Percentiles rank a stretch among this genome's conserved stretches.
Conservation (phyloP, 2,888 invertebrate species). For the Aricia artaxerxes region DNA sequence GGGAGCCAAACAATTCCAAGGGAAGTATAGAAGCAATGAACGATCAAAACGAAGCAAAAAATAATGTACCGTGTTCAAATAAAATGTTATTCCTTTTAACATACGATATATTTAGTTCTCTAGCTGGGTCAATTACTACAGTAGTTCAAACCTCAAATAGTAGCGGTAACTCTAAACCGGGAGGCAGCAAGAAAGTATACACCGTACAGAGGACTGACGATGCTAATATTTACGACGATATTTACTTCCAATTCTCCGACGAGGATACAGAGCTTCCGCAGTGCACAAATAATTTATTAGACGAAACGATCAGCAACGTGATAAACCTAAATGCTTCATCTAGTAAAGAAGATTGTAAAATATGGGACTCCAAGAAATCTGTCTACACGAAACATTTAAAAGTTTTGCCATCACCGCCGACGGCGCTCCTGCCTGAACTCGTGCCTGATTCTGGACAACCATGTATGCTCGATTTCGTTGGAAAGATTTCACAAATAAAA, state of each 20-base stretch:
- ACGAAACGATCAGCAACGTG: slow-evolving; percentile 78
- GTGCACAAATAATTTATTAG: slow-evolving; percentile 66
- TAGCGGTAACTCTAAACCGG: slow-evolving; percentile 73
- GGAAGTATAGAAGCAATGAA: slow-evolving; percentile 87
- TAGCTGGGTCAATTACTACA: slow-evolving; percentile 68
- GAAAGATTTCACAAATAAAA: slow-evolving; percentile 69
- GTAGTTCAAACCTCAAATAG: slow-evolving; percentile 70
- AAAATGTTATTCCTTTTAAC: slow-evolving; percentile 83
- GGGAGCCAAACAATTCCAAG: slow-evolving; percentile 57
- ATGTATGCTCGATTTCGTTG: slow-evolving; percentile 68
- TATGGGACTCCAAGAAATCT: slow-evolving; percentile 27
- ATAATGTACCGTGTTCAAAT: slow-evolving; percentile 60
- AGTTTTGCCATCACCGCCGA: slow-evolving; percentile 63
- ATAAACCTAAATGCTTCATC: slow-evolving; percentile 75
- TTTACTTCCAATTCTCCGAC: slow-evolving; percentile 80
- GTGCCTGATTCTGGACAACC: slow-evolving; percentile 61
- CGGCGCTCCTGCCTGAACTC: slow-evolving; percentile 61
- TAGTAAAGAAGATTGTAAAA: slow-evolving; percentile 65
- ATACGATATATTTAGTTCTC: slow-evolving; percentile 85
- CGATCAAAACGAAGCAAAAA: slow-evolving; percentile 86
- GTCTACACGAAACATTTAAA: slow-evolving; percentile 61
- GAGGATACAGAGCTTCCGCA: slow-evolving; percentile 80
- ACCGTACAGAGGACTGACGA: slow-evolving; percentile 64
- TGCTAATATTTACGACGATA: slow-evolving; percentile 70
- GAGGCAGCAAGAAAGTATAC: slow-evolving; percentile 76